Evolutionary conservation across 2,113 vertebrate species (phyloP).

Genomic region (Dunckerocampus dactyliophorus): DNA sequence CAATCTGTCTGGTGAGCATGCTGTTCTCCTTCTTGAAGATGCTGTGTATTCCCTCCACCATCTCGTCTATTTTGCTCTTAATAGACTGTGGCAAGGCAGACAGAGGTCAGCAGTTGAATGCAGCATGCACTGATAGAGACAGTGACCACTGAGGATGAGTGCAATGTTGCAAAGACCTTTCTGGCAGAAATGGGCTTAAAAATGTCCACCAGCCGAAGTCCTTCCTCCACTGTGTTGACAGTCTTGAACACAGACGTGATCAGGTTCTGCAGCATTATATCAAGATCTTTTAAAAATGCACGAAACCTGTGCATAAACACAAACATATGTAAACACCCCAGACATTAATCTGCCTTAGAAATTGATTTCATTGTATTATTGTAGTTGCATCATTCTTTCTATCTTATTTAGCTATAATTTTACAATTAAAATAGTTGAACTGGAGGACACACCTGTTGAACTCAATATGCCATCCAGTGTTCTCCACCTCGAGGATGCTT

Average conservation of each 20-base stretch:
- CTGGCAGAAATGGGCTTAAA: constrained; percentile 76
- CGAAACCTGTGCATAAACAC: constrained; percentile 40
- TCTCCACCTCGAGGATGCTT: constrained; percentile 78
- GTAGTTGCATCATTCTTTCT: background rate
- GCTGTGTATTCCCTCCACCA: constrained; percentile 72
- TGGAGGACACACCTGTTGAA: constrained; percentile 73
- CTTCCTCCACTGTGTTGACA: constrained; percentile 73
- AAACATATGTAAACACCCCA: background rate
- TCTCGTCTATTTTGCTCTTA: constrained; percentile 74
- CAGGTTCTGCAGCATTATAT: constrained; percentile 76
- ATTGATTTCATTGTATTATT: background rate
- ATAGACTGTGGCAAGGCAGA: constrained; percentile 68
- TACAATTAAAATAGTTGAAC: background rate
- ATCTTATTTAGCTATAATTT: no score
- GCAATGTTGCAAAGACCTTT: constrained; percentile 66
- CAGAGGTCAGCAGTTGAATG: background rate
- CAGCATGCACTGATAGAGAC: background rate
- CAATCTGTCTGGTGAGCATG: constrained; percentile 72
- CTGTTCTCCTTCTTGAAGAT: constrained; percentile 72
- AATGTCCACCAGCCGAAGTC: constrained; percentile 75
- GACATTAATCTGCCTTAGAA: background rate
- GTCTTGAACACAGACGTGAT: constrained; percentile 76
- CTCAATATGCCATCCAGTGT: constrained; percentile 75
- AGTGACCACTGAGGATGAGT: background rate
- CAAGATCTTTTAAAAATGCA: constrained; percentile 37